Conservation (phyloP, 2,113 vertebrate genomes). For the Callocephalon fimbriatum region DNA sequence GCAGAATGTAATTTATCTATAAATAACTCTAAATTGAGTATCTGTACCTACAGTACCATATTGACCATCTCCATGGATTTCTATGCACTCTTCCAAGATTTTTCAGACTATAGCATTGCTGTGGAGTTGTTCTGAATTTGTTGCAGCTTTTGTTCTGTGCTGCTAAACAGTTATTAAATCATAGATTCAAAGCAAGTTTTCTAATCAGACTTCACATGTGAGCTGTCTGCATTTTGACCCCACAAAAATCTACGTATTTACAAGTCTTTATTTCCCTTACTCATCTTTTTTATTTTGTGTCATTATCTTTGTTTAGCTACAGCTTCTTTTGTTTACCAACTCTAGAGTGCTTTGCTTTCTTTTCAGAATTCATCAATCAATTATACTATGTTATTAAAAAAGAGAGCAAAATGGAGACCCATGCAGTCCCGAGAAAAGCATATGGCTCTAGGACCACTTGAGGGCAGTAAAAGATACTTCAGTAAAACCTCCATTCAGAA, state of each 20-base stretch:
- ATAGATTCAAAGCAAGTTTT: not conserved
- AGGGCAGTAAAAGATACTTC: slow-evolving; percentile 25
- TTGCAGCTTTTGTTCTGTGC: not conserved
- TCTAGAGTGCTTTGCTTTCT: not conserved
- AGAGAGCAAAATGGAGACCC: not conserved
- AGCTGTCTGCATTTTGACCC: not conserved
- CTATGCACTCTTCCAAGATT: not conserved
- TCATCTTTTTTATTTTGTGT: not conserved
- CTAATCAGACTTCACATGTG: not conserved
- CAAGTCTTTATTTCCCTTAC: not conserved
- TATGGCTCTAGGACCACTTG: not conserved
- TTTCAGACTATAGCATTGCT: not conserved
- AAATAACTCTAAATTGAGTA: not conserved
- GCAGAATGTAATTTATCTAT: not conserved
- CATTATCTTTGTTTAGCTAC: not conserved
- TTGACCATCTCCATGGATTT: not conserved
- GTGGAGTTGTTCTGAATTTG: not conserved
- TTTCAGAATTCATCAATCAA: not conserved
- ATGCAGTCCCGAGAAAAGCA: not conserved
- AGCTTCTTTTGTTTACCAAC: not conserved
- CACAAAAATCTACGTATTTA: not conserved
- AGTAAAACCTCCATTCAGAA: not conserved
- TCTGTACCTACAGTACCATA: not conserved
- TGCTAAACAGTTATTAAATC: not conserved
- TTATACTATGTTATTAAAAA: not conserved